Conservation (phyloP, 2,797 vertebrate species). For the Caiman crocodilus region DNA sequence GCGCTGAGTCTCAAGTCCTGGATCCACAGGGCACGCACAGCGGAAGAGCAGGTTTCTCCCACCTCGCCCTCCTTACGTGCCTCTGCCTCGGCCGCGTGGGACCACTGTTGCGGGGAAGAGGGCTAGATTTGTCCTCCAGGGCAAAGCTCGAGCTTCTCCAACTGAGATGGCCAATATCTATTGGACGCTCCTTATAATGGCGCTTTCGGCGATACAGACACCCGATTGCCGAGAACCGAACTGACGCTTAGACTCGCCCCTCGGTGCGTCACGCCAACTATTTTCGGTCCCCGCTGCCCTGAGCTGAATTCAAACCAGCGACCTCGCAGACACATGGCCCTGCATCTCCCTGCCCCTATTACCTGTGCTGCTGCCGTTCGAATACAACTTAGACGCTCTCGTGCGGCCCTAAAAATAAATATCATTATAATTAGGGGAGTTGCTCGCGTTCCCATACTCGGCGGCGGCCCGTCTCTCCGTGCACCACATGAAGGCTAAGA, state of each 20-base stretch:
- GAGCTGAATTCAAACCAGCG: background rate
- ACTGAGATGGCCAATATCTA: background rate
- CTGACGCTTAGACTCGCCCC: rapidly evolving
- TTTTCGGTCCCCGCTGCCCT: background rate
- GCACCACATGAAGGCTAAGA: no score
- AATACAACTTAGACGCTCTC: background rate
- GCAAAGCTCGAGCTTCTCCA: background rate
- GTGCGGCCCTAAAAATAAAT: background rate
- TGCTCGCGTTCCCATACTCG: background rate
- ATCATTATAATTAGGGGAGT: background rate
- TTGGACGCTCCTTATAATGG: background rate
- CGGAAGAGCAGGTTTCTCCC: conserved; percentile 18
- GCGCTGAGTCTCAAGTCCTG: background rate
- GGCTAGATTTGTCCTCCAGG: background rate
- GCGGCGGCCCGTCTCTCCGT: no score
- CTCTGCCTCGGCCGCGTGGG: background rate
- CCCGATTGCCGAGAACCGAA: background rate
- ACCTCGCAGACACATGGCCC: background rate
- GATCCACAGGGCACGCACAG: background rate
- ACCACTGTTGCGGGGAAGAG: background rate
- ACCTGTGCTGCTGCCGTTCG: background rate
- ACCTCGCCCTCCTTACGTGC: rapidly evolving
- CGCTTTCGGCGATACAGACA: background rate
- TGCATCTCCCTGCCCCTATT: background rate
- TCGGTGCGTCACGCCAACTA: background rate